Evolutionary conservation across 2,113 vertebrate species (phyloP).

Genomic region (Pterocles burchelli): DNA sequence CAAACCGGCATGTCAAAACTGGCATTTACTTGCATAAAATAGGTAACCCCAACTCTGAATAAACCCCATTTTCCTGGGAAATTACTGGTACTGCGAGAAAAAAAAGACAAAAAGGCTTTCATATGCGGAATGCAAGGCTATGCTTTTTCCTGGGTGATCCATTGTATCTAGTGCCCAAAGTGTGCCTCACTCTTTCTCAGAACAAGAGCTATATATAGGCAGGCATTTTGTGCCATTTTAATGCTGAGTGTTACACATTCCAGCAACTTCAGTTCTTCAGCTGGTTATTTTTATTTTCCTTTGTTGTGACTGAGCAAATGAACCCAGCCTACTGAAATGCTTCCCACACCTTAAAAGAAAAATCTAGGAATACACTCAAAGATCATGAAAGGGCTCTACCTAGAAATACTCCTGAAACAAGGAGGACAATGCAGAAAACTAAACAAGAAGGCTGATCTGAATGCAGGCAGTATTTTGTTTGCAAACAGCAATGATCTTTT

Average conservation of each 20-base stretch:
- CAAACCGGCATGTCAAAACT: background rate
- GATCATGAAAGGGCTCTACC: background rate
- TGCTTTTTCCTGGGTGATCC: background rate
- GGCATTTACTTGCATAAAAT: background rate
- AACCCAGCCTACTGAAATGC: background rate
- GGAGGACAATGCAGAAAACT: background rate
- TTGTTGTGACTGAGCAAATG: background rate
- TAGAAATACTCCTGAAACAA: background rate
- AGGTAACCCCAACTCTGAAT: background rate
- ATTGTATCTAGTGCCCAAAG: conserved; percentile 26
- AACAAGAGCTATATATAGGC: conserved; percentile 42
- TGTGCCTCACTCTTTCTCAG: conserved; percentile 33
- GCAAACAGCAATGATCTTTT: background rate
- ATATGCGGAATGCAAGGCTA: background rate
- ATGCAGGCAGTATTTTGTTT: background rate
- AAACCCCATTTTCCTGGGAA: conserved; percentile 5
- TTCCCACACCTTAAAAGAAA: background rate
- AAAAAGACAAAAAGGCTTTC: conserved; percentile 22
- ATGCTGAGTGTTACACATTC: conserved; percentile 45
- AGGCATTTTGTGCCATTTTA: conserved; percentile 20
- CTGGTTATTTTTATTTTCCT: conserved; percentile 43
- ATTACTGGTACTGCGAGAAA: conserved; percentile 25
- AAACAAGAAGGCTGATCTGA: background rate
- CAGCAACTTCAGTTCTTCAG: conserved; percentile 10
- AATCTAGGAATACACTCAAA: background rate